Conservation (phyloP, 2,113 vertebrate species). For the Petaurus breviceps region DNA sequence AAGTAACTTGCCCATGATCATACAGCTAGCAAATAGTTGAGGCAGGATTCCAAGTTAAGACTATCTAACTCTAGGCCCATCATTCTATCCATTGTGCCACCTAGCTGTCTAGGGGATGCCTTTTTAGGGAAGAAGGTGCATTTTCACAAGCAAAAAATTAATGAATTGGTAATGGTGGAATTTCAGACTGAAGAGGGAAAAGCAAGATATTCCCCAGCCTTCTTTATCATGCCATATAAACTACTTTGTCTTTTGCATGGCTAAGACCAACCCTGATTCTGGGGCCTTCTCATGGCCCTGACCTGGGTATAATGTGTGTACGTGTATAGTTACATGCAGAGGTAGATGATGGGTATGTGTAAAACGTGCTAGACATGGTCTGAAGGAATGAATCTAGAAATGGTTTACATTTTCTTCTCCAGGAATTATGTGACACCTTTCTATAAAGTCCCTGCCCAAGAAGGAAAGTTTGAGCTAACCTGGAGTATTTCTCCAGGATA, state of each 20-base stretch:
- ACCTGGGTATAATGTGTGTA: neutral
- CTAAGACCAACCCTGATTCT: neutral
- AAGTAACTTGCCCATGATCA: neutral
- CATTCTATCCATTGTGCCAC: neutral
- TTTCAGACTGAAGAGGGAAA: neutral
- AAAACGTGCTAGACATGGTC: neutral
- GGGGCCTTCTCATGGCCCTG: fast-evolving
- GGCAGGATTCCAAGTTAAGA: neutral
- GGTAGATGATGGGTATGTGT: fast-evolving
- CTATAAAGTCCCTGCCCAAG: slow-evolving; percentile 37
- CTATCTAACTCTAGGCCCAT: neutral
- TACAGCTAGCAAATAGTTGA: neutral
- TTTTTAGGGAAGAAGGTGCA: neutral
- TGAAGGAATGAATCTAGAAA: neutral
- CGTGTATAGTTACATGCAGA: neutral
- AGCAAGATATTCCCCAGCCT: neutral
- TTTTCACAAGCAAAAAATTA: neutral
- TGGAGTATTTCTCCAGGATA: neutral
- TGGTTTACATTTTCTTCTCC: slow-evolving; percentile 33
- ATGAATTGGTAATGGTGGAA: neutral
- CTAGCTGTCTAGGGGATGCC: neutral
- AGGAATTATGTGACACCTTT: slow-evolving; percentile 5
- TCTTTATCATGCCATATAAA: neutral
- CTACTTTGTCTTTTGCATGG: neutral
- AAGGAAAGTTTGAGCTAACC: slow-evolving; percentile 45